Conservation (phyloP, 2,113 vertebrate species). For the Dasyurus viverrinus region DNA sequence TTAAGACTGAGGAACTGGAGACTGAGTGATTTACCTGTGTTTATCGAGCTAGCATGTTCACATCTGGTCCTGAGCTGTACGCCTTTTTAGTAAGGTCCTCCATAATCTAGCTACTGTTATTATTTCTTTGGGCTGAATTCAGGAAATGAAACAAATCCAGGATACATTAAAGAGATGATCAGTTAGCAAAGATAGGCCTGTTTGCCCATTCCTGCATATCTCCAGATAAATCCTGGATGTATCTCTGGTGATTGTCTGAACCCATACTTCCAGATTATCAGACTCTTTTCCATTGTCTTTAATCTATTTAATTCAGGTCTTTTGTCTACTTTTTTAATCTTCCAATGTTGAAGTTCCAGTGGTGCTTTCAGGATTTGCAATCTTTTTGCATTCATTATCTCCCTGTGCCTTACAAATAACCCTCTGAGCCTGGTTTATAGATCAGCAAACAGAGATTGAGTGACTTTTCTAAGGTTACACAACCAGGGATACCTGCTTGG, state of each 20-base stretch:
- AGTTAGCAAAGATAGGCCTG: neutral
- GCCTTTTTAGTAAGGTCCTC: neutral
- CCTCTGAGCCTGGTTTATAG: neutral
- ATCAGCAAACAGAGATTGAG: neutral
- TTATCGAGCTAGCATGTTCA: neutral
- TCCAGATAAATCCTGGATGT: neutral
- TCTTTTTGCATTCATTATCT: neutral
- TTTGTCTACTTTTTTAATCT: neutral
- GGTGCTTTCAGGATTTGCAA: neutral
- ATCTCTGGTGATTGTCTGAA: neutral
- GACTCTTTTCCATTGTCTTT: neutral
- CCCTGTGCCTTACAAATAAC: neutral
- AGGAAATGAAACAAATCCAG: neutral
- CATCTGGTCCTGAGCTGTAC: neutral
- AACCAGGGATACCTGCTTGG: too few relatives aligned
- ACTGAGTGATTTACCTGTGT: neutral
- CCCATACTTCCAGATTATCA: neutral
- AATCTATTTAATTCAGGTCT: neutral
- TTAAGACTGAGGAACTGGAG: constrained; percentile 9
- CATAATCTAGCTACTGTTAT: neutral
- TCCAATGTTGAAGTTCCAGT: neutral
- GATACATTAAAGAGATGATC: neutral
- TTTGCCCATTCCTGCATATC: neutral
- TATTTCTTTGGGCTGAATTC: neutral
- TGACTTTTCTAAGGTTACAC: neutral